Percentiles rank a stretch among this genome's conserved stretches.
Conservation (phyloP, 2,888 invertebrate species). For the Ligdia adustata region DNA sequence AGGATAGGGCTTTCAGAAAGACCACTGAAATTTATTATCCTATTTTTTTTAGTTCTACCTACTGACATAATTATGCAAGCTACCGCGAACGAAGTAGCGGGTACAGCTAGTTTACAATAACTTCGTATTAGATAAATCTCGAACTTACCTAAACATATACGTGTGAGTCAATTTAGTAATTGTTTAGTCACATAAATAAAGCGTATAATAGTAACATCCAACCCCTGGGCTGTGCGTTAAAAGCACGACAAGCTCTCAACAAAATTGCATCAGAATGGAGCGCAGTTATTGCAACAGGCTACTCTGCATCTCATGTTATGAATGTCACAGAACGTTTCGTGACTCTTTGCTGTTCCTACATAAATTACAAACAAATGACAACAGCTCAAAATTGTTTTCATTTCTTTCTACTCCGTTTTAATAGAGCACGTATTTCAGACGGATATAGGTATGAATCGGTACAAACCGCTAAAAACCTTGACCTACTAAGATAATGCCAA, state of each 20-base stretch:
- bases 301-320: slow-evolving; percentile 32
- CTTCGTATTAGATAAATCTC: too few species aligned
- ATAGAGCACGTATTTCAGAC: slow-evolving; percentile 27
- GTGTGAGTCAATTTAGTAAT: neutral
- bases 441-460: slow-evolving; percentile 5
- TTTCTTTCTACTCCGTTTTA: slow-evolving; percentile 19
- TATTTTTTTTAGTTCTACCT: too few species aligned
- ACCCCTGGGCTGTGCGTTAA: slow-evolving; percentile 13
- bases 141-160: too few species aligned
- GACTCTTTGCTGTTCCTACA: slow-evolving; percentile 27
- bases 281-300: slow-evolving; percentile 33
- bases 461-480: slow-evolving; percentile 30
- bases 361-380: slow-evolving; percentile 28
- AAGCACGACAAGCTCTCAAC: slow-evolving; percentile 17
- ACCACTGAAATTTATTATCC: too few species aligned
- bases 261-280: slow-evolving; percentile 28
- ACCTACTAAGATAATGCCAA: slow-evolving; percentile 37
- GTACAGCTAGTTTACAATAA: too few species aligned
- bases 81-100: too few species aligned
- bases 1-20: too few species aligned
- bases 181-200: neutral
- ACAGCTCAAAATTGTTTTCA: slow-evolving; percentile 28
- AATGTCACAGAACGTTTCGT: slow-evolving; percentile 30
- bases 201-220: slow-evolving; percentile 6
- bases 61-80: too few species aligned